Percentiles rank a stretch among this genome's conserved stretches.
phyloP scores from a whole-genome alignment of 92 coral and sea anemone genomes.

The Zoanthus sociatus region DNA sequence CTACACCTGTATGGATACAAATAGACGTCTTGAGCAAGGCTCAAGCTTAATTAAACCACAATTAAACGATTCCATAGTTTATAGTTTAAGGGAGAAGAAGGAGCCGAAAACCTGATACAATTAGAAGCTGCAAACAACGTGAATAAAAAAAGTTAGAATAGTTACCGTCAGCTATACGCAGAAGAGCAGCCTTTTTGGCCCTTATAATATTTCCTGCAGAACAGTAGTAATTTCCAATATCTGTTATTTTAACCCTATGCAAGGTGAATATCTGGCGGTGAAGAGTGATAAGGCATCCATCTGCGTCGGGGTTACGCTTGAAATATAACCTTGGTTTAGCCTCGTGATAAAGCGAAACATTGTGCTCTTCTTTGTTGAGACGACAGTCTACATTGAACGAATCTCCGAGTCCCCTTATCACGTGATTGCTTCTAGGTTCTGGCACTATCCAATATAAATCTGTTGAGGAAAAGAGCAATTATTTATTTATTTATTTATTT shows the following conservation, averaged over 20 bases:
- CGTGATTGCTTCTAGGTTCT: conserved; percentile 2
- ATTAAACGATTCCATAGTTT: too few species aligned
- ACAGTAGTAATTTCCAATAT: conserved; percentile 44
- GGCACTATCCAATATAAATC: conserved; percentile 19
- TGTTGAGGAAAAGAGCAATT: not conserved
- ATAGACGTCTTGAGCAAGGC: too few species aligned
- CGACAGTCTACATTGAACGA: conserved; percentile 40
- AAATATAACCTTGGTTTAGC: conserved; percentile 3
- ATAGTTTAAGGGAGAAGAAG: too few species aligned
- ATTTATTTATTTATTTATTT: too few species aligned
- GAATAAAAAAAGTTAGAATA: not conserved
- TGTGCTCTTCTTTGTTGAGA: conserved; percentile 5
- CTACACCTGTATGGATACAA: too few species aligned
- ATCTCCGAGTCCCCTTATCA: not conserved
- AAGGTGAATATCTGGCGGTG: conserved; percentile 31
- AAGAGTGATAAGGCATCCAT: conserved; percentile 31
- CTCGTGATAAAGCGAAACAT: conserved; percentile 31
- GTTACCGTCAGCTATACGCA: conserved; percentile 21
- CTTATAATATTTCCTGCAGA: conserved; percentile 37
- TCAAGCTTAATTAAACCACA: too few species aligned
- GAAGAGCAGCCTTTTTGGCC: conserved; percentile 34
- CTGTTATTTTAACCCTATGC: conserved; percentile 26
- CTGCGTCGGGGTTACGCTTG: conserved; percentile 8
- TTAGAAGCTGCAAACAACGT: not conserved
- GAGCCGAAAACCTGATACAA: too few species aligned